Evolutionary conservation across 2,888 invertebrate genomes (phyloP).

Genomic region (Leucophenga maculata): DNA sequence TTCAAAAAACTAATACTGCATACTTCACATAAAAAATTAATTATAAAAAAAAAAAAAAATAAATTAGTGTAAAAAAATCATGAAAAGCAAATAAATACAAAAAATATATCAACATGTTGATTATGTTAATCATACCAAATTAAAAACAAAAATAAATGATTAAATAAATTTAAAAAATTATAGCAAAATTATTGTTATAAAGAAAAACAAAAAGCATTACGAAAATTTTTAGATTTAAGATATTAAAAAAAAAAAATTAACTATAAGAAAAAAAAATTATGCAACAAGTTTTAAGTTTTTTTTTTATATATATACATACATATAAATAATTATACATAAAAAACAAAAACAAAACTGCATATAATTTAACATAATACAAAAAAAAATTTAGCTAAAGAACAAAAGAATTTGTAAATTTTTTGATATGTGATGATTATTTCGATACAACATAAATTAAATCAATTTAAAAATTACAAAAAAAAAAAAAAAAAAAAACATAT

Average conservation of each 20-base stretch:
- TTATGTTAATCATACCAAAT: conserved; percentile 49
- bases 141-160: conserved; percentile 31
- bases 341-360: conserved; percentile 27
- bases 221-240: conserved; percentile 38
- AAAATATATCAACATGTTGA: conserved; percentile 52
- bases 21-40: conserved; percentile 23
- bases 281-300: conserved; percentile 15
- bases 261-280: conserved; percentile 28
- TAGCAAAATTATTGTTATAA: conserved; percentile 45
- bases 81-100: conserved; percentile 13
- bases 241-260: conserved; percentile 1
- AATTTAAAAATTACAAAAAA: neutral
- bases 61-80: conserved; percentile 28
- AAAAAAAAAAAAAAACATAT: conserved; percentile 36
- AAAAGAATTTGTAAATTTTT: conserved; percentile 64
- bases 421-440: conserved; percentile 70
- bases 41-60: conserved; percentile 10
- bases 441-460: conserved; percentile 47
- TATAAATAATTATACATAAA: conserved; percentile 38
- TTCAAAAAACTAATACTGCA: conserved; percentile 24
- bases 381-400: conserved; percentile 53
- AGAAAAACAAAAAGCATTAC: conserved; percentile 27
- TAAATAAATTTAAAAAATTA: conserved; percentile 23
- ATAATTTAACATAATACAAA: conserved; percentile 25
- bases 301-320: conserved; percentile 16